A percentile compares a stretch with the other conserved stretches of the same genome.
Conservation (phyloP, 2,113 vertebrate genomes). For the Orientallactaga bullata region DNA sequence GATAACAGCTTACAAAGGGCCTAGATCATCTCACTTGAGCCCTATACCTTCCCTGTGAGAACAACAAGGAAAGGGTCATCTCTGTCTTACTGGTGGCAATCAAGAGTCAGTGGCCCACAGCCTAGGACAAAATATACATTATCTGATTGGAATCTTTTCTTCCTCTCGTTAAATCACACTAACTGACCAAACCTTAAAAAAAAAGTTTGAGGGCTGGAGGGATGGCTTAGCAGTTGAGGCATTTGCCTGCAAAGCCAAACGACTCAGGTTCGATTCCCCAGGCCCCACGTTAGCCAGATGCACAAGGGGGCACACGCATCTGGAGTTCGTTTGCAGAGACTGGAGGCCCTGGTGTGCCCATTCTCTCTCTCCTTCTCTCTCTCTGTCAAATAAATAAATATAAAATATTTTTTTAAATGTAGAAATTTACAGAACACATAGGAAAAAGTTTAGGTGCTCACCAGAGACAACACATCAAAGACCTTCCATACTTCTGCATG, state of each 20-base stretch:
- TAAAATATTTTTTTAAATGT: too few relatives aligned
- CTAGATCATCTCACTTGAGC: not conserved
- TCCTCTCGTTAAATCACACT: constrained; percentile 28
- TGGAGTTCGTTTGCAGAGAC: too few relatives aligned
- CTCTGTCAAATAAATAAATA: too few relatives aligned
- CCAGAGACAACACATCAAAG: constrained; percentile 2
- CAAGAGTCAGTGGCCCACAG: not conserved
- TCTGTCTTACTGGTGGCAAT: not conserved
- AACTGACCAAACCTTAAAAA: not conserved
- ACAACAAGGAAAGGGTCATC: not conserved
- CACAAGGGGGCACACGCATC: too few relatives aligned
- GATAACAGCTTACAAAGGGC: not conserved
- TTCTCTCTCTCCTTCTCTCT: too few relatives aligned
- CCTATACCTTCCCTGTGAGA: not conserved
- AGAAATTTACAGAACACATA: not conserved
- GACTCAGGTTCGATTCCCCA: too few relatives aligned
- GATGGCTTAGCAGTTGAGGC: too few relatives aligned
- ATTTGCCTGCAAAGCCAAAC: too few relatives aligned
- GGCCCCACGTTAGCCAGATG: too few relatives aligned
- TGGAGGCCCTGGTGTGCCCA: too few relatives aligned
- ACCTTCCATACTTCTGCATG: not conserved
- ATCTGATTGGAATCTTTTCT: not conserved
- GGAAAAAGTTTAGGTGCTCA: constrained; percentile 5
- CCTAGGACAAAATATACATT: not conserved
- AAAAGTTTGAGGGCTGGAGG: too few relatives aligned